Evolutionary conservation across 1,140 invertebrate species (phyloP).

Genomic region (Pseudachorutes palmiensis): DNA sequence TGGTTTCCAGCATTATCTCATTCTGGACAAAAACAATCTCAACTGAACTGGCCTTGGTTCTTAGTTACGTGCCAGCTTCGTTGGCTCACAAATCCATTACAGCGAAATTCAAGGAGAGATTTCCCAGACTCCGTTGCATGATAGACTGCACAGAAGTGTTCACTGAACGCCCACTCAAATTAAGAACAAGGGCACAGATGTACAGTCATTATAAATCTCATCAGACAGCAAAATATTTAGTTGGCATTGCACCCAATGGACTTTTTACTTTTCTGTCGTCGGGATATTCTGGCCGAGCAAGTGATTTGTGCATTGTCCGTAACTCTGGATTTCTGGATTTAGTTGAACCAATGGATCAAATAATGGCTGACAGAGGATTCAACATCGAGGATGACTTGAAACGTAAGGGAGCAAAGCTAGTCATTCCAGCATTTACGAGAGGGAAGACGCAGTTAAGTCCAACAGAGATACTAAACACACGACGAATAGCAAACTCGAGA

Average conservation of each 20-base stretch:
- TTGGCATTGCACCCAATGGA: slow-evolving; percentile 40
- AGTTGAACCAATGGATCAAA: slow-evolving; percentile 34
- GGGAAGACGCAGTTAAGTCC: slow-evolving; percentile 27
- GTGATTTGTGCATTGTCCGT: slow-evolving; percentile 39
- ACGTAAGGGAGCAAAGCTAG: slow-evolving; percentile 16
- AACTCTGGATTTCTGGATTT: slow-evolving; percentile 37
- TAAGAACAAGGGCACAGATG: neutral
- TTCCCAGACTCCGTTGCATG: neutral
- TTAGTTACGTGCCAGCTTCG: neutral
- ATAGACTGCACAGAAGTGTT: neutral
- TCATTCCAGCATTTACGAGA: slow-evolving; percentile 36
- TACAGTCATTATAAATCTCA: neutral
- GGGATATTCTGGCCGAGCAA: slow-evolving; percentile 38
- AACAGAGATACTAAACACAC: slow-evolving; percentile 31
- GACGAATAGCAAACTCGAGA: slow-evolving; percentile 35
- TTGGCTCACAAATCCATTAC: neutral
- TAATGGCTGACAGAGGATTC: slow-evolving; percentile 31
- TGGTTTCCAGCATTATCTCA: neutral
- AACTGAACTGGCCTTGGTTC: neutral
- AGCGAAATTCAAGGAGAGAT: neutral
- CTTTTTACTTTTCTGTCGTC: slow-evolving; percentile 39
- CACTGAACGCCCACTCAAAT: neutral
- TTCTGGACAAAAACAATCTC: neutral
- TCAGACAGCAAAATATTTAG: slow-evolving; percentile 36
- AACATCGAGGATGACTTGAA: slow-evolving; percentile 30